A percentile compares a stretch with the other conserved stretches of the same genome.
These are phyloP conservation scores for Cosmia trapezina DNA, from an alignment of 2,888 invertebrate species.

Conservation along the genomic window DNA sequence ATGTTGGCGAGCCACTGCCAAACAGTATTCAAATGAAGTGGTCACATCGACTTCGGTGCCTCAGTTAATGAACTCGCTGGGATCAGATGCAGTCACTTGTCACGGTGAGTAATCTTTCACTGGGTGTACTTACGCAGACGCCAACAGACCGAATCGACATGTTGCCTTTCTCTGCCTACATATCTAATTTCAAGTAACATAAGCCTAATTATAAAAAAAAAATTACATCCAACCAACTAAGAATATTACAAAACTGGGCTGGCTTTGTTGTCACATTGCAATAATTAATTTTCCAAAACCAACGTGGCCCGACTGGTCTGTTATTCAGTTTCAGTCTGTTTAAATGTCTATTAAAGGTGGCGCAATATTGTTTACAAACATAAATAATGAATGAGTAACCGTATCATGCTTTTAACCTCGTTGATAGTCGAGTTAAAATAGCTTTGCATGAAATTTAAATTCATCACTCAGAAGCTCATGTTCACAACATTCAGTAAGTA, in stretches of 20 bases:
- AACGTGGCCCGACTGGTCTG: not conserved
- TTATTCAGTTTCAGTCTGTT: conserved; percentile 5
- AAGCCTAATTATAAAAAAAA: conserved; percentile 12
- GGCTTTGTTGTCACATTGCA: conserved; percentile 1
- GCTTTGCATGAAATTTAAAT: conserved; percentile 25
- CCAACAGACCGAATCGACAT: conserved; percentile 57
- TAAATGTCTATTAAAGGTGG: conserved; percentile 12
- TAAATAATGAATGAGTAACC: conserved; percentile 22
- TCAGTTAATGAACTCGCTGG: conserved; percentile 54
- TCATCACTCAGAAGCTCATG: conserved; percentile 8
- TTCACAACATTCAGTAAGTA: conserved; percentile 3
- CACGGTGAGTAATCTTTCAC: conserved; percentile 58
- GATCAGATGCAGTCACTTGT: conserved; percentile 55
- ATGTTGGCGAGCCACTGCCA: conserved; percentile 22
- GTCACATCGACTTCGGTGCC: conserved; percentile 47
- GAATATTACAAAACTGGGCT: not conserved
- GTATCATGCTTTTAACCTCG: conserved; percentile 7
- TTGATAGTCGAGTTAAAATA: conserved; percentile 9
- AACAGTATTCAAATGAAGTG: conserved; percentile 63
- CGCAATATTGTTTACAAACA: conserved; percentile 8
- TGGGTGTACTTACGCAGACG: conserved; percentile 34
- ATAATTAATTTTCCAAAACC: conserved; percentile 15
- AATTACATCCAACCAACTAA: not conserved
- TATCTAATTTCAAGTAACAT: conserved; percentile 57
- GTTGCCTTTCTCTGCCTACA: conserved; percentile 54